Conservation (phyloP, 2,113 vertebrate species). For the Periophthalmus modestus region DNA sequence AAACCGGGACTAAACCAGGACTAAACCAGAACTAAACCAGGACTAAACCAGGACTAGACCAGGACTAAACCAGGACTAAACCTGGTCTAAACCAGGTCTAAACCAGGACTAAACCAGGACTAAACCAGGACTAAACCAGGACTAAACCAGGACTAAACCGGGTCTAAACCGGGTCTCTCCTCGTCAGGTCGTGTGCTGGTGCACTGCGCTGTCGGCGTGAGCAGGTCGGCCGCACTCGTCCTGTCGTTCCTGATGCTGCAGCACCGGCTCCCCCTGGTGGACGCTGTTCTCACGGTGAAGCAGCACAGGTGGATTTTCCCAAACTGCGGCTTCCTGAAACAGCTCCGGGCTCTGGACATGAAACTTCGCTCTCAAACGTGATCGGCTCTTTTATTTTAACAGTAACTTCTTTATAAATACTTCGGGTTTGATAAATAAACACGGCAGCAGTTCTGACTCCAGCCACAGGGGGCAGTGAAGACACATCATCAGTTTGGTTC, state of each 20-base stretch:
- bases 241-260: constrained; percentile 82
- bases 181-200: constrained; percentile 64
- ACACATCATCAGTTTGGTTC: not conserved
- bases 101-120: not conserved
- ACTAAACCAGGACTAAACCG: not conserved
- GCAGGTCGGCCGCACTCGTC: constrained; percentile 81
- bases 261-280: constrained; percentile 68
- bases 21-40: not conserved
- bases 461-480: not conserved
- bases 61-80: not conserved
- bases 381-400: not conserved
- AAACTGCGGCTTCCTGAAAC: constrained; percentile 79
- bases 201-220: constrained; percentile 83
- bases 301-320: constrained; percentile 80
- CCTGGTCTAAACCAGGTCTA: not conserved
- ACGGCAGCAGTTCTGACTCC: not conserved
- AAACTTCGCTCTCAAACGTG: constrained; percentile 36
- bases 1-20: not conserved
- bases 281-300: constrained; percentile 76
- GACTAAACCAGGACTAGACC: not conserved
- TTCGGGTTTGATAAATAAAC: too few relatives aligned
- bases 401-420: too few relatives aligned
- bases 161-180: not conserved
- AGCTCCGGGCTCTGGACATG: constrained; percentile 74
- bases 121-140: constrained; percentile 1